Percentiles rank a stretch among this genome's conserved stretches.
phyloP scores from a whole-genome alignment of 2,888 invertebrate species.

The Sarcophaga caerulescens region DNA sequence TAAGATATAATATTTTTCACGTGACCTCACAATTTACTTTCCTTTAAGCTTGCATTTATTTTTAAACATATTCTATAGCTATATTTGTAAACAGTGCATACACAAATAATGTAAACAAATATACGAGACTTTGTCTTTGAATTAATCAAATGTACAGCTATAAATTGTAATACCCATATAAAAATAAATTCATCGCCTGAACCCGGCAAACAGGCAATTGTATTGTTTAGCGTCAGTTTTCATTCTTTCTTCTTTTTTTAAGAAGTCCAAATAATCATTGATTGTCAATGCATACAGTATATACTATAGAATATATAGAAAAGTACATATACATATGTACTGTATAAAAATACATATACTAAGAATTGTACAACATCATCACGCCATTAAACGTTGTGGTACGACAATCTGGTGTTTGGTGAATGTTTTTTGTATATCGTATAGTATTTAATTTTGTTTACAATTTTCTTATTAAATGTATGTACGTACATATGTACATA shows the following conservation, averaged over 20 bases:
- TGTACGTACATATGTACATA: not conserved
- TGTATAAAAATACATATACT: not conserved
- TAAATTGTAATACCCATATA: not conserved
- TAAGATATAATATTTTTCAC: conserved; percentile 25
- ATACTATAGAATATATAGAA: not conserved
- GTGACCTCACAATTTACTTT: conserved; percentile 25
- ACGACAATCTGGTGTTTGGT: not conserved
- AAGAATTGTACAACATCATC: conserved; percentile 10
- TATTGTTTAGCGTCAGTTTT: not conserved
- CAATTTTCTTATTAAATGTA: not conserved
- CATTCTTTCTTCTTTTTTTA: too few species aligned
- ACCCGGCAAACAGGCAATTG: not conserved
- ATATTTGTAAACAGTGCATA: not conserved
- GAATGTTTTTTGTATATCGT: conserved; percentile 7
- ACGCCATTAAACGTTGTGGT: conserved; percentile 36
- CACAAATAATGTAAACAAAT: not conserved
- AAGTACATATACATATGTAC: not conserved
- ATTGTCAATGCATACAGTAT: not conserved
- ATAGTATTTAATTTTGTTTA: conserved; percentile 6
- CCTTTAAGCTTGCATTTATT: not conserved
- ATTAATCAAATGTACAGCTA: not conserved
- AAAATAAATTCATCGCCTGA: not conserved
- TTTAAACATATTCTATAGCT: not conserved
- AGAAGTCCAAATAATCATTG: too few species aligned
- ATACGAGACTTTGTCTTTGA: not conserved